Evolutionary conservation across 2,888 invertebrate genomes (phyloP).

Genomic region (Amblyteles armatorius): DNA sequence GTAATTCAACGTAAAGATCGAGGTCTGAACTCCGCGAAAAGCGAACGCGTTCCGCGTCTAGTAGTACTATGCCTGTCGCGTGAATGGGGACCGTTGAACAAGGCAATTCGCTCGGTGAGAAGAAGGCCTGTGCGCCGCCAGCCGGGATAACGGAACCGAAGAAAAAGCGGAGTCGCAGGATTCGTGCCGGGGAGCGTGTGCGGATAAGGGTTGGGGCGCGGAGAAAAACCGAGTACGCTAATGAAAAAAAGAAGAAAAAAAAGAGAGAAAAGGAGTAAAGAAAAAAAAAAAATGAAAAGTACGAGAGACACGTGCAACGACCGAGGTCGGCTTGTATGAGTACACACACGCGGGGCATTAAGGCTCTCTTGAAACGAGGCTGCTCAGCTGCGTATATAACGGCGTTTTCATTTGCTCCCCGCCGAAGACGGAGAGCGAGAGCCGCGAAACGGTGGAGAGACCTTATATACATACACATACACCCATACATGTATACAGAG

Average conservation of each 20-base stretch:
- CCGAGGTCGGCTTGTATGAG: conserved; percentile 20
- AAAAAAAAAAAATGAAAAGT: conserved; percentile 49
- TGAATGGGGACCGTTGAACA: conserved; percentile 23
- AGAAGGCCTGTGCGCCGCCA: conserved; percentile 13
- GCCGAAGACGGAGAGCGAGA: conserved; percentile 60
- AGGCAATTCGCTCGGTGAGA: conserved; percentile 39
- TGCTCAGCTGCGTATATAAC: conserved; percentile 24
- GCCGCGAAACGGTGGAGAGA: conserved; percentile 35
- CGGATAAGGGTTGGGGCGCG: conserved; percentile 46
- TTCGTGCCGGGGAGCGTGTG: conserved; percentile 37
- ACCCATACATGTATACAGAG: not conserved
- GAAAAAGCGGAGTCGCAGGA: conserved; percentile 53
- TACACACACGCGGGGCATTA: conserved; percentile 37
- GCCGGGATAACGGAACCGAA: conserved; percentile 39
- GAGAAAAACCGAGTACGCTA: conserved; percentile 48
- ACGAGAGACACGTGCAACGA: conserved; percentile 38
- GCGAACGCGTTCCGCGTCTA: not conserved
- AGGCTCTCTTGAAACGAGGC: conserved; percentile 49
- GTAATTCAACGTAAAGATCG: not conserved
- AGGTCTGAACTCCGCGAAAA: not conserved
- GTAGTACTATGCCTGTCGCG: conserved; percentile 20
- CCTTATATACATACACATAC: conserved; percentile 17
- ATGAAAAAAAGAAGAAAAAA: conserved; percentile 48
- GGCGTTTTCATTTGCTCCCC: conserved; percentile 67
- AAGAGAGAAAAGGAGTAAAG: conserved; percentile 1